Conservation (phyloP, 1,140 invertebrate species). For the Caenorhabditis tropicalis region DNA sequence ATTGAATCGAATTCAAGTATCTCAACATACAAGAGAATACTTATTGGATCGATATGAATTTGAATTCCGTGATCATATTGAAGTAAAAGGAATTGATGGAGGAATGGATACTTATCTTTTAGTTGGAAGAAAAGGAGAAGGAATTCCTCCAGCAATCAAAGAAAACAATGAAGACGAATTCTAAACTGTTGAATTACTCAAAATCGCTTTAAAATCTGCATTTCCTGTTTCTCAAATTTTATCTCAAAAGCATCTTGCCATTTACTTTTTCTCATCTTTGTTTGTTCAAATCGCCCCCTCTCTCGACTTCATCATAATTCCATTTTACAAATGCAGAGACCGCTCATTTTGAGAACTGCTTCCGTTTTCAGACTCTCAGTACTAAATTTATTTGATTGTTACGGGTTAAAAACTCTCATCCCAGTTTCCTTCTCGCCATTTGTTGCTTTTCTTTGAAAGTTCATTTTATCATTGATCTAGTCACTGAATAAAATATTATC, state of each 20-base stretch:
- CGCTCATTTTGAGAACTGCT: not conserved
- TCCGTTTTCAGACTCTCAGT: not conserved
- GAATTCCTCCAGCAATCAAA: not conserved
- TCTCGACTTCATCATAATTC: not conserved
- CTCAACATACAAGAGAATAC: conserved; percentile 69
- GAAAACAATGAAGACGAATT: conserved; percentile 25
- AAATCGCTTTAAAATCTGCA: not conserved
- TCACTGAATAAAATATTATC: not conserved
- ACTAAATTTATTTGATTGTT: not conserved
- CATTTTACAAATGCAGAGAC: not conserved
- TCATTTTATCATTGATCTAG: not conserved
- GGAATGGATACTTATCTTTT: conserved; percentile 72
- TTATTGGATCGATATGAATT: conserved; percentile 70
- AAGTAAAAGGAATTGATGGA: conserved; percentile 71
- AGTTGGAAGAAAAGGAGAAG: conserved; percentile 50
- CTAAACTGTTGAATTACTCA: not conserved
- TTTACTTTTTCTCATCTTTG: not conserved
- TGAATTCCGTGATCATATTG: conserved; percentile 69
- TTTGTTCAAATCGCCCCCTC: not conserved
- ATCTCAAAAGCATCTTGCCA: not conserved
- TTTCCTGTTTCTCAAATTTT: not conserved
- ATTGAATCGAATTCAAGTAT: conserved; percentile 84
- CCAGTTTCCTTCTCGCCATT: not conserved
- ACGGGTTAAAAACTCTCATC: not conserved
- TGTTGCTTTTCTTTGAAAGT: not conserved